These are phyloP conservation scores for Eira barbara DNA, from an alignment of 2,113 vertebrate genomes.

Conservation along the genomic window DNA sequence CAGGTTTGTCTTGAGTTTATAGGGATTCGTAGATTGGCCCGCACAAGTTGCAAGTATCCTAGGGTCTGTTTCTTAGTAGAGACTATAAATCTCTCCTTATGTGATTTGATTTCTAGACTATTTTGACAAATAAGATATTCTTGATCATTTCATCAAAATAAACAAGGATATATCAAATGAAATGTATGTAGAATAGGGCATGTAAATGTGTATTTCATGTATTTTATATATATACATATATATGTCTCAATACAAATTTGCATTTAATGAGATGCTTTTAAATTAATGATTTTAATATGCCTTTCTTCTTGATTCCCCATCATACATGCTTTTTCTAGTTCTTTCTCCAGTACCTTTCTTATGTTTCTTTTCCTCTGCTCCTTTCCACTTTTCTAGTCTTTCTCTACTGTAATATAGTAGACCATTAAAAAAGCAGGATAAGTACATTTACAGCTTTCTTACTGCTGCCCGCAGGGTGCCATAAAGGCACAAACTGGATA, in stretches of 20 bases:
- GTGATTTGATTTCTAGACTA: not conserved
- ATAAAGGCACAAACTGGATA: constrained; percentile 93
- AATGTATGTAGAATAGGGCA: not conserved
- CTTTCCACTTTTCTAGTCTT: constrained; percentile 37
- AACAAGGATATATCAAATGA: not conserved
- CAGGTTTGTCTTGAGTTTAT: not conserved
- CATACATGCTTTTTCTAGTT: constrained; percentile 63
- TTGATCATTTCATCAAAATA: not conserved
- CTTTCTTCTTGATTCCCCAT: constrained; percentile 73
- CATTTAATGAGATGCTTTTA: not conserved
- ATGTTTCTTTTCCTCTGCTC: not conserved
- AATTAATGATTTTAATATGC: constrained; percentile 37
- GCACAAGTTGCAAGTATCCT: not conserved
- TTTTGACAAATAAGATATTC: not conserved
- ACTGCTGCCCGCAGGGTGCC: constrained; percentile 85
- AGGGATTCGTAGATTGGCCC: not conserved
- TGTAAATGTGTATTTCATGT: not conserved
- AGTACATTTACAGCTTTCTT: constrained; percentile 83
- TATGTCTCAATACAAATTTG: not conserved
- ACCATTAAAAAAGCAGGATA: constrained; percentile 81
- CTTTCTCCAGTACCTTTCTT: not conserved
- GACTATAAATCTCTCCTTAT: not conserved
- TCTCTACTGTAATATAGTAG: constrained; percentile 71
- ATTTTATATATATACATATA: not conserved
- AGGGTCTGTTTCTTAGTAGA: not conserved